Conservation (phyloP, 2,888 invertebrate genomes). For the Ametastegia equiseti region DNA sequence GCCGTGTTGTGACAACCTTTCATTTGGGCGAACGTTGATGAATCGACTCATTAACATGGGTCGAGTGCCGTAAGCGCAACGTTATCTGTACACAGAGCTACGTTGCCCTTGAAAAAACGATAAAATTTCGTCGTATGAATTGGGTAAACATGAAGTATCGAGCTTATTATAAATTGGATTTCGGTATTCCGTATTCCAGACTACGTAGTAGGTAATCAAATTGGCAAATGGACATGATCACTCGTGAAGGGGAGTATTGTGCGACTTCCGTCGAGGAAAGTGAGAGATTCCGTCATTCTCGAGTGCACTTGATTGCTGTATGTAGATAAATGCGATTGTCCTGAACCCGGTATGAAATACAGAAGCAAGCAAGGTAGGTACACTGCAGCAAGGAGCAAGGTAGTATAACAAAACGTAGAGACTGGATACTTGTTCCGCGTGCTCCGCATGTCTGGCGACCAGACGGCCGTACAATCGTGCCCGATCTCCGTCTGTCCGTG, state of each 20-base stretch:
- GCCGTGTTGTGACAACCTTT: slow-evolving; percentile 17
- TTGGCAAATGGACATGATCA: neutral
- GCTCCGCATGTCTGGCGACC: slow-evolving; percentile 67
- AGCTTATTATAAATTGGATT: too few relatives aligned
- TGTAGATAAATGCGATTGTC: slow-evolving; percentile 1
- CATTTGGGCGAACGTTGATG: slow-evolving; percentile 11
- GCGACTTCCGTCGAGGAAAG: slow-evolving; percentile 18
- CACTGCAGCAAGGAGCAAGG: neutral
- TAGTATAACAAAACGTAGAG: slow-evolving; percentile 24
- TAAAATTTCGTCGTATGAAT: too few relatives aligned
- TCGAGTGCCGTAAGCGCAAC: neutral
- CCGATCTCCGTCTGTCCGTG: slow-evolving; percentile 58
- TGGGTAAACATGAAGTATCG: too few relatives aligned
- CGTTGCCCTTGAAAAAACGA: neutral
- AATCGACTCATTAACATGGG: slow-evolving; percentile 16
- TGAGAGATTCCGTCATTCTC: slow-evolving; percentile 24
- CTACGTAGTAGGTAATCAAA: neutral
- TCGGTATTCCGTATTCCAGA: too few relatives aligned
- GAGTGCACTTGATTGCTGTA: neutral
- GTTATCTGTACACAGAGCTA: too few relatives aligned
- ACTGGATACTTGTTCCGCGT: slow-evolving; percentile 68
- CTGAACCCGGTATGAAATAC: neutral
- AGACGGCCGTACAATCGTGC: slow-evolving; percentile 69
- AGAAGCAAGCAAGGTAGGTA: neutral
- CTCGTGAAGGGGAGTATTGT: neutral